A percentile compares a stretch with the other conserved stretches of the same genome.
phyloP scores from a whole-genome alignment of 2,888 invertebrate species.

The Netelia virgata region DNA sequence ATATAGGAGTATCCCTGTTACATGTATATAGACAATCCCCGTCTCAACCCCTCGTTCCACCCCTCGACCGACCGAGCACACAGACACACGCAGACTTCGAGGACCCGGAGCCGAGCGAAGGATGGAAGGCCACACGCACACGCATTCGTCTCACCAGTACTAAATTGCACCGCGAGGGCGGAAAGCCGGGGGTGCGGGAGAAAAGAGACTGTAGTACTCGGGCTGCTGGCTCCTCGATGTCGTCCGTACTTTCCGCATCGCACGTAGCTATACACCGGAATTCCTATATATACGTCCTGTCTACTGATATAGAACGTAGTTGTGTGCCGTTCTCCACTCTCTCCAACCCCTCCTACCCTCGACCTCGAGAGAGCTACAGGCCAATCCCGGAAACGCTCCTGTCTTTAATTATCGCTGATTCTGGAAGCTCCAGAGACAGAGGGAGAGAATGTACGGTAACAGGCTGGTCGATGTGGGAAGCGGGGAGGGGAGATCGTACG shows the following conservation, averaged over 20 bases:
- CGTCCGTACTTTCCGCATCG: slow-evolving; percentile 74
- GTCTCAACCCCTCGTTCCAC: slow-evolving; percentile 47
- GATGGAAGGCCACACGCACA: slow-evolving; percentile 68
- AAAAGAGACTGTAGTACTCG: slow-evolving; percentile 45
- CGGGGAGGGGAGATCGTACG: neutral
- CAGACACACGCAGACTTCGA: slow-evolving; percentile 50
- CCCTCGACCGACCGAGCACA: slow-evolving; percentile 68
- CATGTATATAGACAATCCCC: slow-evolving; percentile 16
- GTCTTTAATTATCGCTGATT: slow-evolving; percentile 72
- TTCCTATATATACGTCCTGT: neutral
- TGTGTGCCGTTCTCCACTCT: slow-evolving; percentile 28
- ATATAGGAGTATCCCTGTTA: slow-evolving; percentile 17
- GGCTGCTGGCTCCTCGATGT: slow-evolving; percentile 71
- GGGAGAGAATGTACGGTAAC: slow-evolving; percentile 49
- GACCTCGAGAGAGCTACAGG: slow-evolving; percentile 73
- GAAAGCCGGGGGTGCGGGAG: slow-evolving; percentile 35
- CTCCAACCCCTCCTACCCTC: slow-evolving; percentile 71
- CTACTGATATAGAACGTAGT: slow-evolving; percentile 43
- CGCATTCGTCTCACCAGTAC: slow-evolving; percentile 61
- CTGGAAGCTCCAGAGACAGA: slow-evolving; percentile 59
- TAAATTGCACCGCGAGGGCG: slow-evolving; percentile 57
- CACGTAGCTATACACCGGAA: slow-evolving; percentile 1
- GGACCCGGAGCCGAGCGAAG: slow-evolving; percentile 13
- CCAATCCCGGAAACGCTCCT: slow-evolving; percentile 77
- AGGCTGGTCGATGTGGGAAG: neutral